A percentile compares a stretch with the other conserved stretches of the same genome.
phyloP scores from a whole-genome alignment of 1,140 invertebrate genomes.

The Physella acuta region DNA sequence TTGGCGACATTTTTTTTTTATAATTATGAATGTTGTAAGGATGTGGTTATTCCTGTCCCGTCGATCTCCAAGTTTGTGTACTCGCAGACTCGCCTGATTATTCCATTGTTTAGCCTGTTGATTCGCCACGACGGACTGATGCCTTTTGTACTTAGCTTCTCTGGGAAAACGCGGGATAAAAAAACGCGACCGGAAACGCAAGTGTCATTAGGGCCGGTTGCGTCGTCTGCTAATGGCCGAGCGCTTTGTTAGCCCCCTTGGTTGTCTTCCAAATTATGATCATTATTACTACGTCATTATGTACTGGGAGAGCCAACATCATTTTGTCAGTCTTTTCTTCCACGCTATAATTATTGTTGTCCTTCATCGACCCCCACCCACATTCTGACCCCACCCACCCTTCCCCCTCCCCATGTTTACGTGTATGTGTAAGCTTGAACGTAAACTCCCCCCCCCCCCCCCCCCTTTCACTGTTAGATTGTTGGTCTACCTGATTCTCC shows the following conservation, averaged over 20 bases:
- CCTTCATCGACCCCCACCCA: not conserved
- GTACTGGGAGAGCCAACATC: not conserved
- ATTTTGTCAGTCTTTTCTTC: not conserved
- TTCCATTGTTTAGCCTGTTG: slow-evolving; percentile 7
- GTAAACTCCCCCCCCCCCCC: not conserved
- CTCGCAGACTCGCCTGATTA: not conserved
- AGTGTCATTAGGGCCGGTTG: slow-evolving; percentile 17
- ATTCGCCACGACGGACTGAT: not conserved
- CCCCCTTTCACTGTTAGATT: not conserved
- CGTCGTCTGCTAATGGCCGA: slow-evolving; percentile 15
- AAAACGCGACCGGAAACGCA: slow-evolving; percentile 15
- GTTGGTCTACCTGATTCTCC: not conserved
- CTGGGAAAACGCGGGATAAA: not conserved
- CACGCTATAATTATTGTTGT: not conserved
- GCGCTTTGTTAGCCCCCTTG: slow-evolving; percentile 1
- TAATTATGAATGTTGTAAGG: not conserved
- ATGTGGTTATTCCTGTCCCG: too few species aligned
- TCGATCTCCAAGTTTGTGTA: too few species aligned
- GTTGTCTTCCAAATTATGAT: slow-evolving; percentile 13
- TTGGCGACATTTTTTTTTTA: not conserved
- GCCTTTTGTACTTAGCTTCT: slow-evolving; percentile 8
- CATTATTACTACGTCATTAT: slow-evolving; percentile 8
- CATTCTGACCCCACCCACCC: too few species aligned
- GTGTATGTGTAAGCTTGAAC: not conserved
- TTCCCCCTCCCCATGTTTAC: not conserved